Evolutionary conservation across 1,140 invertebrate genomes (phyloP).

Genomic region (Aphelinus certus): DNA sequence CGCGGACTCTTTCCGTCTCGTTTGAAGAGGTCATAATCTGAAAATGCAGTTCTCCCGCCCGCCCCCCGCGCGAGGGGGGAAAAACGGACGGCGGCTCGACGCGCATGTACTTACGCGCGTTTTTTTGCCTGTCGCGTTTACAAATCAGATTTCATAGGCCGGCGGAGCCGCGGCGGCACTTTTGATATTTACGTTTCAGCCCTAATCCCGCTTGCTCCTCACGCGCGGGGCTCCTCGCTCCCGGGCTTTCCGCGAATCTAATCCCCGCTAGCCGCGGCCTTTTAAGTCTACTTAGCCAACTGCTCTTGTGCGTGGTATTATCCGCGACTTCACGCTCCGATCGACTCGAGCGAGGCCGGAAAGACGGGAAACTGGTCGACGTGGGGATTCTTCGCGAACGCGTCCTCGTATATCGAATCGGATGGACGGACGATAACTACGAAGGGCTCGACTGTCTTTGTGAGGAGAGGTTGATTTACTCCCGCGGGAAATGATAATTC

Average conservation of each 20-base stretch:
- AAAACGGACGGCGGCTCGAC: neutral
- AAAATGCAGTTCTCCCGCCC: constrained; percentile 16
- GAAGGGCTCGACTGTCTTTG: too few species aligned
- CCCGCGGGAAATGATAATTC: too few species aligned
- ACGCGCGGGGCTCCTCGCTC: constrained; percentile 19
- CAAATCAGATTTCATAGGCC: constrained; percentile 14
- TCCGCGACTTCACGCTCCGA: too few species aligned
- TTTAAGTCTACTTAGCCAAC: constrained; percentile 52
- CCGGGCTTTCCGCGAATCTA: too few species aligned
- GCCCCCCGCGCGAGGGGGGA: constrained; percentile 27
- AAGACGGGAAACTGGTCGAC: too few species aligned
- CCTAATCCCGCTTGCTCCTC: constrained; percentile 52
- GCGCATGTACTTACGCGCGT: too few species aligned
- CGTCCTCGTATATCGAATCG: too few species aligned
- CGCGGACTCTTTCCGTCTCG: neutral
- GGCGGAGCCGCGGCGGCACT: neutral
- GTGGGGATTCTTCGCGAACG: too few species aligned
- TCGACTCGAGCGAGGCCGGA: too few species aligned
- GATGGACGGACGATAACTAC: too few species aligned
- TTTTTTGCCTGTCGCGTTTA: constrained; percentile 11
- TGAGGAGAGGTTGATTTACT: too few species aligned
- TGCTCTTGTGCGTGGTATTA: constrained; percentile 1
- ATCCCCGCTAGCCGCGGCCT: constrained; percentile 14
- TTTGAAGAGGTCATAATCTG: constrained; percentile 25
- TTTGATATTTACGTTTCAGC: constrained; percentile 37